phyloP scores from a whole-genome alignment of 64 coral and sea anemone species.

The Trachythela sp. region DNA sequence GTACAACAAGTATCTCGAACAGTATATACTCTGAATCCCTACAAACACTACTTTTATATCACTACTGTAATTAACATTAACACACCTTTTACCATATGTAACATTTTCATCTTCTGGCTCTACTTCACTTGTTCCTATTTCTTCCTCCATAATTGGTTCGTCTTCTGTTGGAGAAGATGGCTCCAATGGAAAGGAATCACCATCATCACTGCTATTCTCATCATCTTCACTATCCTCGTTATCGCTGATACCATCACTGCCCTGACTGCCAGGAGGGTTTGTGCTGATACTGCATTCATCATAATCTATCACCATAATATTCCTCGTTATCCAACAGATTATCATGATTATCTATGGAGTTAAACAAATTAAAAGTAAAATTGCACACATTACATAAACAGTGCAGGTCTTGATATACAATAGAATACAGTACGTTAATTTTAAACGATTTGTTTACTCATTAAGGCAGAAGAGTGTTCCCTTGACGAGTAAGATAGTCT shows the following conservation, averaged over 20 bases:
- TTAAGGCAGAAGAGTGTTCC: too few species aligned
- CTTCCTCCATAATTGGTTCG: constrained; percentile 3
- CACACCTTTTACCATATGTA: constrained; percentile 27
- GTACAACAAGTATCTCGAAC: too few species aligned
- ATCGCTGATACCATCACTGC: not conserved
- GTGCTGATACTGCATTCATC: not conserved
- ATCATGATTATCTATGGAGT: not conserved
- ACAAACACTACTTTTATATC: not conserved
- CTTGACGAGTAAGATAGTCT: too few species aligned
- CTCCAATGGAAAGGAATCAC: not conserved
- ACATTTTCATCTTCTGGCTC: constrained; percentile 9
- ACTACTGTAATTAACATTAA: not conserved
- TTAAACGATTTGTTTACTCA: too few species aligned
- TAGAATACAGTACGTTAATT: too few species aligned
- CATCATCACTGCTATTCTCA: not conserved
- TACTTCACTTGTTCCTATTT: not conserved
- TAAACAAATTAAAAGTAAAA: not conserved
- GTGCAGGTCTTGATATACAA: too few species aligned
- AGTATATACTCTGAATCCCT: too few species aligned
- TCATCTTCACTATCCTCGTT: not conserved
- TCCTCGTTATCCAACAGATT: too few species aligned
- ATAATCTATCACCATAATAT: constrained; percentile 27
- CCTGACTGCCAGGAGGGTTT: not conserved
- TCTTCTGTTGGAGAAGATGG: not conserved
- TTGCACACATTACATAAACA: too few species aligned